Conservation (phyloP, 2,888 invertebrate species). For the Aporophyla nigra region DNA sequence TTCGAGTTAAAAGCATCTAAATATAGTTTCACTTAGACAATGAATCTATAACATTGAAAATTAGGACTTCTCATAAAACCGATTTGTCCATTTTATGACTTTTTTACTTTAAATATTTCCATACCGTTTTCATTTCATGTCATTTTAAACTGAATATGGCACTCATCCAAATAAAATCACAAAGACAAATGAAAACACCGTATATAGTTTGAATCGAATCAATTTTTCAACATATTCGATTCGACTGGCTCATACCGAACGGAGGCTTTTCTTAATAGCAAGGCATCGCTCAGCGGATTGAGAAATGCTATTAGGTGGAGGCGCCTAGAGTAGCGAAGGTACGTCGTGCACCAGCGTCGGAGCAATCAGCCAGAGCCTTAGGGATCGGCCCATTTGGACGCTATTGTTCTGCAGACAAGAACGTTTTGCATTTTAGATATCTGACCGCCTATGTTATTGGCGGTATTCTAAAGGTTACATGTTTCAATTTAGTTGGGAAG, state of each 20-base stretch:
- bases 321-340: constrained; percentile 45
- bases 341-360: constrained; percentile 45
- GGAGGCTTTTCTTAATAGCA: constrained; percentile 66
- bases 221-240: constrained; percentile 68
- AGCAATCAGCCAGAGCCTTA: constrained; percentile 76
- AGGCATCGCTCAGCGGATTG: constrained; percentile 70
- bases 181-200: not conserved
- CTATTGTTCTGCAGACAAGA: constrained; percentile 72
- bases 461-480: constrained; percentile 6
- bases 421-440: constrained; percentile 61
- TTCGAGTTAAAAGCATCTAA: constrained; percentile 29
- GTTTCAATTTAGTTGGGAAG: constrained; percentile 3
- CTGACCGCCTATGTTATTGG: constrained; percentile 26
- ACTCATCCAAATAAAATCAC: constrained; percentile 22
- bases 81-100: not conserved
- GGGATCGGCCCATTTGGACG: constrained; percentile 77
- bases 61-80: not conserved
- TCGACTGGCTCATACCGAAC: constrained; percentile 70
- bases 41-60: not conserved
- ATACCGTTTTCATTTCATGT: not conserved
- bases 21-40: not conserved
- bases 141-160: not conserved
- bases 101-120: not conserved
- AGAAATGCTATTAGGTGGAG: constrained; percentile 76
- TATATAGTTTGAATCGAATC: constrained; percentile 19